Base-by-base conservation (phyloP, 2,113 vertebrate species). In the Agapornis roseicollis region DNA sequence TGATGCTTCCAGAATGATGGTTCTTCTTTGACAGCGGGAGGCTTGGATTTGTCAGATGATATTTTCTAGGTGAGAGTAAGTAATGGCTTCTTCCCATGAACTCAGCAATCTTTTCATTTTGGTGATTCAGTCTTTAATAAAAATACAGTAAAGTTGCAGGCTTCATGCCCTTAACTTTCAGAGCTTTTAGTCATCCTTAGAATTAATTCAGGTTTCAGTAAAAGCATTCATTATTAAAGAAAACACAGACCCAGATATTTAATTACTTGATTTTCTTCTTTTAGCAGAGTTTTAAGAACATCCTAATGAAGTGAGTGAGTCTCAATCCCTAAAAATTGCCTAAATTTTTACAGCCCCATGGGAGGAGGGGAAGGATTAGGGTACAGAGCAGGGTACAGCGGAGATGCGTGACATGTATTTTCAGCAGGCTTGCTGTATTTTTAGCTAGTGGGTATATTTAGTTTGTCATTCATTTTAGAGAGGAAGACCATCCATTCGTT, bases 401-500 rank as follows among this genome's bases (percentile, higher is more conserved):
- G 78, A 88, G 82, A 90, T 13, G 64, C 92, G 61, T 94, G 85
- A 63, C 47, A 14, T 79, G 44, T 93, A 88, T 92, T 93, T 96
- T 79, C 82, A 79, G 47, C 80, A 39, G 61, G 25, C 50, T 78
- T 79, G 7, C 60, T 73, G 50, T 95, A 88, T 97, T 95, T 96
- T 96, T 96, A 95, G 92, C 88, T 81, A 29, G 69, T 44, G 83
- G 69, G 39, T 92, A 86, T 90, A 80, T 88, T 96, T 71, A 37
- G n/a, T 25, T 27, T 74, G 88, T 88, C 92, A 72, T 41, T 96
- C 82, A 65, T 74, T 94, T 90, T 7, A 24, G 39, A 63, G 74
- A 89, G 41, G 17, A 66, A 83, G 88, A 31, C 69, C 80, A 49
- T 82, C 78, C 16, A 27, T 85, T 93, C 80, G 60, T 74, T 90